A percentile compares a stretch with the other conserved stretches of the same genome.
Conservation (phyloP, 2,888 invertebrate species). For the Malacosoma neustria region DNA sequence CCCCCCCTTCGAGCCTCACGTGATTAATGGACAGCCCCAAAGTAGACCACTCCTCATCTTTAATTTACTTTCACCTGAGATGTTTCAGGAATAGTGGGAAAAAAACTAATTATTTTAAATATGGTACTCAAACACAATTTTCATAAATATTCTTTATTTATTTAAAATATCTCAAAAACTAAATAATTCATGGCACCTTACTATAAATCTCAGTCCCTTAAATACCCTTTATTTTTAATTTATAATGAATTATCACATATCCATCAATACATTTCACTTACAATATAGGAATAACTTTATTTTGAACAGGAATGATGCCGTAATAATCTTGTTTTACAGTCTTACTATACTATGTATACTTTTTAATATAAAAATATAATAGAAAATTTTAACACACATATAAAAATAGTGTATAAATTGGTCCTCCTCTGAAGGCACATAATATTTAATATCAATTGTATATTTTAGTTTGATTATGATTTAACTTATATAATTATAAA, state of each 20-base stretch:
- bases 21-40: too few relatives aligned
- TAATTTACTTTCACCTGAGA: too few relatives aligned
- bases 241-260: background rate
- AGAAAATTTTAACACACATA: background rate
- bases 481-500: too few relatives aligned
- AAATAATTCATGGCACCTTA: background rate
- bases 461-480: too few relatives aligned
- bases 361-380: conserved; percentile 1
- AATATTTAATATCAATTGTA: background rate
- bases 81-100: too few relatives aligned
- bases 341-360: background rate
- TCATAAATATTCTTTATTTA: background rate
- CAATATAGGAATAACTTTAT: too few relatives aligned
- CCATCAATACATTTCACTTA: background rate
- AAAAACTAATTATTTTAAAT: too few relatives aligned
- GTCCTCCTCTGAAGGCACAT: background rate
- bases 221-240: background rate
- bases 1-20: too few relatives aligned
- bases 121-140: background rate
- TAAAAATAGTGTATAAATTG: background rate
- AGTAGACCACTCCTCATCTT: too few relatives aligned
- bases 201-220: too few relatives aligned
- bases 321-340: background rate
- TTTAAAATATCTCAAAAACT: background rate
- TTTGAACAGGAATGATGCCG: too few relatives aligned